Percentiles rank a stretch among this genome's conserved stretches.
Evolutionary conservation across 2,888 invertebrate genomes (phyloP).

Genomic region (Tineola bisselliella): DNA sequence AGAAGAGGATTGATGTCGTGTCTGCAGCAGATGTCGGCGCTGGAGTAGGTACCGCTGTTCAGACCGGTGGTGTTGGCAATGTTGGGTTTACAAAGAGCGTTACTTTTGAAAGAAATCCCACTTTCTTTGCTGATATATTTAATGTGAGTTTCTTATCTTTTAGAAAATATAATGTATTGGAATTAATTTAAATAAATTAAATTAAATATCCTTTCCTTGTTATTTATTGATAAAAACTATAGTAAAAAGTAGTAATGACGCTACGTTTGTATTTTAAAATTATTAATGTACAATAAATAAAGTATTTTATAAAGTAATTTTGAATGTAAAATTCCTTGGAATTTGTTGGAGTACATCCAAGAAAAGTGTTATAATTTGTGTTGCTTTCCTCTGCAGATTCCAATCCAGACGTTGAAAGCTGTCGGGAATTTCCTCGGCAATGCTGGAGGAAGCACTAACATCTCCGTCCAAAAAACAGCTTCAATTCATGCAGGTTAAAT

Average conservation of each 20-base stretch:
- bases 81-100: conserved; percentile 37
- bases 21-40: conserved; percentile 26
- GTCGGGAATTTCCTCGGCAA: conserved; percentile 70
- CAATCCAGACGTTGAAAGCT: conserved; percentile 71
- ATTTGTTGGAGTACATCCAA: background rate
- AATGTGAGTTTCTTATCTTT: conserved; percentile 57
- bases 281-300: no score
- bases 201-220: no score
- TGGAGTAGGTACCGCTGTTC: conserved; percentile 19
- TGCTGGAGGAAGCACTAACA: conserved; percentile 45
- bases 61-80: conserved; percentile 25
- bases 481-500: conserved; percentile 39
- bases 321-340: background rate
- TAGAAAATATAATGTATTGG: no score
- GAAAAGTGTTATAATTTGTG: background rate
- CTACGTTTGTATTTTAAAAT: no score
- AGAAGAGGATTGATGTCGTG: conserved; percentile 43
- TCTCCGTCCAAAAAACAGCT: conserved; percentile 52
- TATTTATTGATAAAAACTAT: no score
- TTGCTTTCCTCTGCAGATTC: conserved; percentile 63
- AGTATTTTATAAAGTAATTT: no score
- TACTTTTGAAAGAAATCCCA: conserved; percentile 38
- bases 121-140: conserved; percentile 71
- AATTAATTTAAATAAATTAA: no score
- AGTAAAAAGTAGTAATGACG: background rate